Evolutionary conservation across 30 jellyfish, hydroid and myxozoan species (phyloP), one percentile per base, ranked within the genome.

Genomic region (Pelagia noctiluca): DNA sequence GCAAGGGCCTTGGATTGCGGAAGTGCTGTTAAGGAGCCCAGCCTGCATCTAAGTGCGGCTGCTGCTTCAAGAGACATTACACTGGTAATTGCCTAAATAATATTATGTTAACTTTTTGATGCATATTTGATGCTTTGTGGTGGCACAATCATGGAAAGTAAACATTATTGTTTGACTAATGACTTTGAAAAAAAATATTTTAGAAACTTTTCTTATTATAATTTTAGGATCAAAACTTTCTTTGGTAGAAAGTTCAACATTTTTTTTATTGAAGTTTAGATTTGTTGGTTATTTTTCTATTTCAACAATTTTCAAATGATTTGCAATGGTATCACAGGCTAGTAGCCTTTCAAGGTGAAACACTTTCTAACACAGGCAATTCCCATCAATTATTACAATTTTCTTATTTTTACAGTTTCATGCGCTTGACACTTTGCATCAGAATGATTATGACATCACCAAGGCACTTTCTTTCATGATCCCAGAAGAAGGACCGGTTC

Each of bases 51-150:
- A n/a, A 88, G 95, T 66, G 99, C 99, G 1, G 99, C 99, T 5
- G 99, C 99, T 50, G 97, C 99, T 3, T 94, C 99, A 1, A 94
- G 99, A 71, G 99, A 94, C 80, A 94, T 94, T 33, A 94, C 99
- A 31, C 68, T 87, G 79, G 98, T 92, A 92, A 68, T 78, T 60
- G 42, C 23, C 13, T 23, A 10, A 8, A 23, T 18, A 24, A 62
- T 13, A 0, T 13, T 62, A 12, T 62, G 19, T 62, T 0, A 66
- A 66, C 8, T n/a, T 66, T 66, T 28, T 69, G 0, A 19, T 1
- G n/a, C n/a, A n/a, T n/a, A n/a, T n/a, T n/a, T n/a, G n/a, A n/a
- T n/a, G n/a, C n/a, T n/a, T n/a, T n/a, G n/a, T n/a, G n/a, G n/a
- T n/a, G n/a, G n/a, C n/a, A n/a, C n/a, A n/a, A n/a, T n/a, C n/a